Base-by-base conservation (phyloP, 2,113 vertebrate genomes). In the Aplodontia rufa region DNA sequence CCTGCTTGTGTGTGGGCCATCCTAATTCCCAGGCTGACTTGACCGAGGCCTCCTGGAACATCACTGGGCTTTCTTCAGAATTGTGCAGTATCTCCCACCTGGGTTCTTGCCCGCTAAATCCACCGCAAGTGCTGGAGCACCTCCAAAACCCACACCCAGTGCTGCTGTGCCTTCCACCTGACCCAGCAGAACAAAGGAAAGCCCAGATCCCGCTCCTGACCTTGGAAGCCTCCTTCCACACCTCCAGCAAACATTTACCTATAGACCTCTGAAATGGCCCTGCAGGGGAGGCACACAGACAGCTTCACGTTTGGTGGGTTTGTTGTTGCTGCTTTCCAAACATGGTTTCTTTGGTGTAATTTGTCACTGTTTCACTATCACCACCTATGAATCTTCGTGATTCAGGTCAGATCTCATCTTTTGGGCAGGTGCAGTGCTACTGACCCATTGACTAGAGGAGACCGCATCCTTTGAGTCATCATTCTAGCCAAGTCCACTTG, bases 1-100 rank as follows among this genome's bases (percentile, higher is more conserved):
- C 8, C 42, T 13, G 32, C 53, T 42, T 55, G 16, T 40, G 22
- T 2, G 10, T 8, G 8, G 32, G 9, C 20, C 32, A 47, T 28
- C 32, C 22, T 37, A 26, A n/a, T 6, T 5, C 0, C 1, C 26
- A 5, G 3, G 22, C 3, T 13, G 24, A 47, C 3, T 8, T 6
- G 8, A n/a, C 35, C 17, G 30, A 24, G 37, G 14, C 51, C 28
- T 0, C 12, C 35, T 37, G n/a, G 66, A 10, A 8, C n/a, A 55
- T 16, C 55, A 13, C 19, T 22, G 37, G 51, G 16, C 19, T 87
- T 72, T 32, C 28, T 2, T 47, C n/a, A 76, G 72, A 62, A 24
- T 8, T 22, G n/a, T 4, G 0, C 1, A 3, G n/a, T 20, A 13
- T 49, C 32, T 13, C 8, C n/a, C 30, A 14, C 42, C 13, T 62